Percentiles rank a stretch among this genome's conserved stretches.
phyloP scores from a whole-genome alignment of 2,888 invertebrate species.

The Schrankia costaestrigalis region DNA sequence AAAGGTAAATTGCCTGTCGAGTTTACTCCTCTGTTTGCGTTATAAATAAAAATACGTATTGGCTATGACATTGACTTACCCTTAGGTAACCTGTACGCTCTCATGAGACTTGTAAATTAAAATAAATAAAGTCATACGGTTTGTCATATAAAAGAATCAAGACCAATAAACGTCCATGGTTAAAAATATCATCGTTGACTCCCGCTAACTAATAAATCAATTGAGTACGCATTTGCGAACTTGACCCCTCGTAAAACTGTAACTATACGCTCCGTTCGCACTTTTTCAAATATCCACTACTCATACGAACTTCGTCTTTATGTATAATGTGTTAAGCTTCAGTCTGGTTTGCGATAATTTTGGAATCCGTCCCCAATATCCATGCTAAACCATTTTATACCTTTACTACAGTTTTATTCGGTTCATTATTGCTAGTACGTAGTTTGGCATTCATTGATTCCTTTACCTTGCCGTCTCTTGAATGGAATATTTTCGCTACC shows the following conservation, averaged over 20 bases:
- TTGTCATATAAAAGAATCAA: slow-evolving; percentile 2
- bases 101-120: too few relatives aligned
- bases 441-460: slow-evolving; percentile 51
- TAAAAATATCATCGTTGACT: slow-evolving; percentile 35
- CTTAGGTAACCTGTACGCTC: too few relatives aligned
- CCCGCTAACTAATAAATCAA: slow-evolving; percentile 50
- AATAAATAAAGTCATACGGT: background rate
- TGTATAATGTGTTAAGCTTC: slow-evolving; percentile 13
- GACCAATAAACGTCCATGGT: slow-evolving; percentile 13
- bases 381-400: slow-evolving; percentile 10
- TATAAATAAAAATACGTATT: too few relatives aligned
- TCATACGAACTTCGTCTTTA: slow-evolving; percentile 35
- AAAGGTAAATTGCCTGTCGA: too few relatives aligned
- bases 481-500: slow-evolving; percentile 73
- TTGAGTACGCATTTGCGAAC: slow-evolving; percentile 53
- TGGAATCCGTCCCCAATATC: slow-evolving; percentile 8
- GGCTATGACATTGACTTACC: too few relatives aligned
- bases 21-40: too few relatives aligned
- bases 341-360: slow-evolving; percentile 11
- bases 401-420: slow-evolving; percentile 16
- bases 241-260: slow-evolving; percentile 61
- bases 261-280: slow-evolving; percentile 42
- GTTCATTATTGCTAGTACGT: slow-evolving; percentile 30
- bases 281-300: slow-evolving; percentile 21
- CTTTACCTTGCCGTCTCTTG: slow-evolving; percentile 56